Evolutionary conservation across 2,888 invertebrate species (phyloP), one percentile per base, ranked within the genome.

Genomic region (Nemurella pictetii): DNA sequence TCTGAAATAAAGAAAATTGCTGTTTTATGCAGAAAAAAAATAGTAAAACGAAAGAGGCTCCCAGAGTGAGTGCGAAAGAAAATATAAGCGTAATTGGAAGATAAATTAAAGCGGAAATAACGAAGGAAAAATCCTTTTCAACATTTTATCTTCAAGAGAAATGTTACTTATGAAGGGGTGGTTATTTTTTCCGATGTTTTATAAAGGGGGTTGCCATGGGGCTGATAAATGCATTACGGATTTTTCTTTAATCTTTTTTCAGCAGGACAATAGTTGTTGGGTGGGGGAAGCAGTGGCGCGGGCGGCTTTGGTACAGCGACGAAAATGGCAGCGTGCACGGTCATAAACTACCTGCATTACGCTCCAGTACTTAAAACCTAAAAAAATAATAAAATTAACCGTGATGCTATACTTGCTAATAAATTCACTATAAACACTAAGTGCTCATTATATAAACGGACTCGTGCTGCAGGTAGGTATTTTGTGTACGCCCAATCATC

Each of bases 1-100:
- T 84, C 84, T 85, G 83, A 85, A 85, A 84, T 85, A 85, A 85
- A 85, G 85, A 85, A 85, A 84, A 85, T 84, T 84, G 85, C 84
- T 83, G 84, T 80, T 85, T 85, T 83, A 84, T 85, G 84, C 83
- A 84, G 80, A 83, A 84, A 84, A 84, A 83, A 84, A 80, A 29
- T 55, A 30, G 28, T 32, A 72, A 55, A 72, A 55, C 27, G 82
- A 82, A 82, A 82, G 82, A 28, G 82, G 27, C 15, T 81, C 30
- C 30, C 20, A n/a, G 82, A 55, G 35, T 35, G 82, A 36, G 35
- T 5, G 85, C 32, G 77, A 55, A 15, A 26, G 82, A 72, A 35
- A 85, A 83, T 83, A 83, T 80, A 82, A 80, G 83, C 77, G 55
- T 84, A 85, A 85, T 85, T 84, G 85, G 85, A 82, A 85, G 85